These are phyloP conservation scores for Cheilosia pagana DNA, from an alignment of 2,888 invertebrate genomes.

Conservation along the genomic window DNA sequence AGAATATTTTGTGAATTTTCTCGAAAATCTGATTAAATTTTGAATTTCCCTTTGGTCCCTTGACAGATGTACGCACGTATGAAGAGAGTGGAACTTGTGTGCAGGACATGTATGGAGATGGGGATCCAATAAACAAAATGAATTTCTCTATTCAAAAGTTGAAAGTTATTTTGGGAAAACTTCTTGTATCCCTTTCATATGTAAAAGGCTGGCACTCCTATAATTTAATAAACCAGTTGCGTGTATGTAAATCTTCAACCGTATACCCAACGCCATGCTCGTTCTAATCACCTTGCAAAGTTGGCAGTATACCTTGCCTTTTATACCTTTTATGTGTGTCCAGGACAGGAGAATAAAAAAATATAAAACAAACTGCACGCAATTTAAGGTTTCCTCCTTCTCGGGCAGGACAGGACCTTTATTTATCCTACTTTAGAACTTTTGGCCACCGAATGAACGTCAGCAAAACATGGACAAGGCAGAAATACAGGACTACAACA, in stretches of 20 bases:
- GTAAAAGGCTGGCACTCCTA: not conserved
- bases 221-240: constrained; percentile 68
- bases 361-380: constrained; percentile 52
- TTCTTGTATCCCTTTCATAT: constrained; percentile 22
- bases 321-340: not conserved
- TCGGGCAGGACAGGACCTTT: constrained; percentile 49
- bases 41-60: constrained; percentile 39
- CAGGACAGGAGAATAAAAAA: constrained; percentile 4
- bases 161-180: constrained; percentile 47
- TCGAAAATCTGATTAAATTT: constrained; percentile 62
- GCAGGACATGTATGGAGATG: not conserved
- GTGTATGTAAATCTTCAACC: constrained; percentile 31
- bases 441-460: constrained; percentile 19
- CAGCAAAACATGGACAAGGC: constrained; percentile 36
- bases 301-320: not conserved
- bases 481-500: not conserved
- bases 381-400: constrained; percentile 61
- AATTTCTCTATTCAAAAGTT: constrained; percentile 54
- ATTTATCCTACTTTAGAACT: constrained; percentile 37
- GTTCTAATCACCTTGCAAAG: constrained; percentile 25
- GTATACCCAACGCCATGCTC: constrained; percentile 10
- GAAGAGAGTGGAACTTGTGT: not conserved
- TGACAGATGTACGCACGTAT: constrained; percentile 7
- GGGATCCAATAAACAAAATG: constrained; percentile 13
- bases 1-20: constrained; percentile 32